phyloP scores from a whole-genome alignment of 2,113 vertebrate species.

The Hemicordylus capensis region DNA sequence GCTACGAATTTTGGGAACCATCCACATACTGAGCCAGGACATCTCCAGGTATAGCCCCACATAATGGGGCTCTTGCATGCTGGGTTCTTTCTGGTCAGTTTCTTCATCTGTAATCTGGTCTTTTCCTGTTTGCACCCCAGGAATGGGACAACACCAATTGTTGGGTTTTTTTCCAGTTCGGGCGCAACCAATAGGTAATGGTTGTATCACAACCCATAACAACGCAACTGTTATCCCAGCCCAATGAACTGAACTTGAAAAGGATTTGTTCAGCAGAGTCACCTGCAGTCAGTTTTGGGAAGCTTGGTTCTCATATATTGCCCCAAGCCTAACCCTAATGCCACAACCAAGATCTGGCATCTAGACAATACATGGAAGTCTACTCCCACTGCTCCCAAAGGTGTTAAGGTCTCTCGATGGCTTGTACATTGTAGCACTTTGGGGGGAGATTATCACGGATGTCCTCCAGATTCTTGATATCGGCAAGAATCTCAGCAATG shows the following conservation, averaged over 20 bases:
- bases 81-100: constrained; percentile 14
- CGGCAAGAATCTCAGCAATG: constrained; percentile 80
- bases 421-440: constrained; percentile 85
- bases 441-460: constrained; percentile 81
- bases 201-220: constrained; percentile 9
- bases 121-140: constrained; percentile 7
- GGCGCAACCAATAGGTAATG: fast-evolving
- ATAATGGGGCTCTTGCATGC: neutral
- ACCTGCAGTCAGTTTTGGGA: neutral
- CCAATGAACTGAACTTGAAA: neutral
- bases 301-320: constrained; percentile 8
- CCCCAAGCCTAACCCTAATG: neutral
- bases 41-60: neutral
- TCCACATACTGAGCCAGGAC: neutral
- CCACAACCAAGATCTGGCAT: constrained; percentile 20
- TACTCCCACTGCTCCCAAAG: neutral
- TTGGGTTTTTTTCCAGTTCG: neutral
- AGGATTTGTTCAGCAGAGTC: constrained; percentile 6
- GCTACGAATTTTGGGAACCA: neutral
- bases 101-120: constrained; percentile 13
- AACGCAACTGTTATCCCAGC: constrained; percentile 2
- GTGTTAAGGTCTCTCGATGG: constrained; percentile 84
- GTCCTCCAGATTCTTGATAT: constrained; percentile 89
- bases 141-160: constrained; percentile 14
- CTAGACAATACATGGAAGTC: neutral